Evolutionary conservation across 2,113 vertebrate genomes (phyloP).

Genomic region (Psophia crepitans): DNA sequence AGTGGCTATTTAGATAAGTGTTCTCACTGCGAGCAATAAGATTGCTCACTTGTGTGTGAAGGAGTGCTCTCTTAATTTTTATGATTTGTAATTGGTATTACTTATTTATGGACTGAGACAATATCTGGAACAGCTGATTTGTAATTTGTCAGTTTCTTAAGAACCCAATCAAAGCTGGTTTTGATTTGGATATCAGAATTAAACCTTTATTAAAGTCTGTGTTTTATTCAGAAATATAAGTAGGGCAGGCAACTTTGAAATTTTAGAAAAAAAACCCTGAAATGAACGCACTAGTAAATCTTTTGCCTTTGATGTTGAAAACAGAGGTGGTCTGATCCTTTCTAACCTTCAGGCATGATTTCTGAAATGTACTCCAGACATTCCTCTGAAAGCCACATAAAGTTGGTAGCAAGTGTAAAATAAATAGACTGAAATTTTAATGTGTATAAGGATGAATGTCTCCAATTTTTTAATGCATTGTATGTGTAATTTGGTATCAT

Average conservation of each 20-base stretch:
- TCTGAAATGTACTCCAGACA: neutral
- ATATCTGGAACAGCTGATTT: neutral
- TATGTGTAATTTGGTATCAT: neutral
- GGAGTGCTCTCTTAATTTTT: neutral
- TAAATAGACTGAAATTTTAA: neutral
- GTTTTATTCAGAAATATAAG: neutral
- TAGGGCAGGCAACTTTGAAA: neutral
- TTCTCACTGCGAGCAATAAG: neutral
- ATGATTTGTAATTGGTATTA: neutral
- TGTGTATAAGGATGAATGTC: neutral
- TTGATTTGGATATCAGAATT: neutral
- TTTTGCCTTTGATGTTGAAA: neutral
- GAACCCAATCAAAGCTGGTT: neutral
- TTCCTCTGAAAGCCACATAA: neutral
- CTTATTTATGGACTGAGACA: neutral
- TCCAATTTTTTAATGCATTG: neutral
- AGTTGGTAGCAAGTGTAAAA: neutral
- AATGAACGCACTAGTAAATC: neutral
- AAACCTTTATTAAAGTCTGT: neutral
- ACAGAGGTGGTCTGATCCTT: neutral
- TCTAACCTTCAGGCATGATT: neutral
- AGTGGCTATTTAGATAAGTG: neutral
- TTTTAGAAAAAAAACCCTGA: neutral
- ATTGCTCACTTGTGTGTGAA: neutral
- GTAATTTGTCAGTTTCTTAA: neutral